phyloP scores from a whole-genome alignment of 2,113 vertebrate species.

The Erinaceus europaeus region DNA sequence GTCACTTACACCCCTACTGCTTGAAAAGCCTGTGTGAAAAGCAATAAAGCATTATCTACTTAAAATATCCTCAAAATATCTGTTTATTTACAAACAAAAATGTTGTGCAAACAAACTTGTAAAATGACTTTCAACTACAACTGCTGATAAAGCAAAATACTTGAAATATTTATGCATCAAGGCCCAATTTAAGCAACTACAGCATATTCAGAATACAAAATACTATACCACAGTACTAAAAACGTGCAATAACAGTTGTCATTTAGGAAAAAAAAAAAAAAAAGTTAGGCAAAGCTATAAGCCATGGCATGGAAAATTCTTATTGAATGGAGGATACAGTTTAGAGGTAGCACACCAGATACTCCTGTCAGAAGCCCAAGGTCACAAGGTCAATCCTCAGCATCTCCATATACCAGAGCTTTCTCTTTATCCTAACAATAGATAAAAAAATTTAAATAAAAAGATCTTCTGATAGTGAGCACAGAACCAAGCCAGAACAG shows the following conservation, averaged over 20 bases:
- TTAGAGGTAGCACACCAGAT: too few species aligned
- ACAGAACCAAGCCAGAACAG: not conserved
- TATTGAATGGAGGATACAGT: not conserved
- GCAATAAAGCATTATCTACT: not conserved
- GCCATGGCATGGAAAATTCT: not conserved
- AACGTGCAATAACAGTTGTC: too few species aligned
- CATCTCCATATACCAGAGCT: too few species aligned
- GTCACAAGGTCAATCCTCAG: too few species aligned
- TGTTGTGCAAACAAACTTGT: not conserved
- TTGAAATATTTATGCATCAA: not conserved
- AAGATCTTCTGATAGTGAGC: too few species aligned
- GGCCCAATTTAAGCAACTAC: not conserved
- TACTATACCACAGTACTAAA: not conserved
- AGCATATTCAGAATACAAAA: not conserved
- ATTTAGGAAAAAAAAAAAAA: not conserved
- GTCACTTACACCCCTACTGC: not conserved
- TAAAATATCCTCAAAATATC: not conserved
- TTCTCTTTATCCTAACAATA: too few species aligned
- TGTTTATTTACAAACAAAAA: not conserved
- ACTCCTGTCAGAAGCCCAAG: too few species aligned
- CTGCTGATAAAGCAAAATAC: not conserved
- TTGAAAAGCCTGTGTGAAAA: not conserved
- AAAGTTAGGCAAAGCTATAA: not conserved
- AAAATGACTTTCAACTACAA: not conserved
- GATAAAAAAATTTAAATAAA: too few species aligned